Conservation (phyloP, 2,113 vertebrate genomes). For the Myrmecophaga tridactyla region DNA sequence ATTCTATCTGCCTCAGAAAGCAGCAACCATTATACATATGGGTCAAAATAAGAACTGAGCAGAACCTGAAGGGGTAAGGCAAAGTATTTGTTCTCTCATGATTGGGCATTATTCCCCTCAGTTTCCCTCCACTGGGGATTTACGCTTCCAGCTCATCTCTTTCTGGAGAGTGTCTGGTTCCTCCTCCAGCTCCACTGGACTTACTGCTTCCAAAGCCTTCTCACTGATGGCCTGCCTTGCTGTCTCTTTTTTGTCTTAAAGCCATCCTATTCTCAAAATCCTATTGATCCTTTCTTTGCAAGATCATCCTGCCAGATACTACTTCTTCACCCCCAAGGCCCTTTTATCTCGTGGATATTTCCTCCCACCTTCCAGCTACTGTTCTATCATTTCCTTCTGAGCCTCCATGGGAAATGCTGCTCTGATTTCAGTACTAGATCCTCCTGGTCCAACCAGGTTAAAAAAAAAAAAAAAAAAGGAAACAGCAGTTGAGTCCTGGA, state of each 20-base stretch:
- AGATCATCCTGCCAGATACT: background rate
- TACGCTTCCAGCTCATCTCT: background rate
- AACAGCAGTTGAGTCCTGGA: background rate
- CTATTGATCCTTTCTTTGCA: background rate
- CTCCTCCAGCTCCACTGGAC: background rate
- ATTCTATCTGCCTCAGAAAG: background rate
- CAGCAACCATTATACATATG: background rate
- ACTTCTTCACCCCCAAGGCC: background rate
- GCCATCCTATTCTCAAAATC: background rate
- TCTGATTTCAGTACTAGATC: background rate
- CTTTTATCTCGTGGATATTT: background rate
- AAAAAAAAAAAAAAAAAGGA: background rate
- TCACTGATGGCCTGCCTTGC: background rate
- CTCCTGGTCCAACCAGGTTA: background rate
- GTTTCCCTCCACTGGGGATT: background rate
- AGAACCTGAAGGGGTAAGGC: background rate
- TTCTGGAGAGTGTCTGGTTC: background rate
- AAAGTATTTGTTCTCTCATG: rapidly evolving
- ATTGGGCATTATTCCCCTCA: background rate
- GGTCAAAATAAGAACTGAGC: background rate
- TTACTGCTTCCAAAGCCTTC: background rate
- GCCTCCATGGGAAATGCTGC: background rate
- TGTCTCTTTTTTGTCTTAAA: background rate
- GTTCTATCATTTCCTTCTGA: background rate
- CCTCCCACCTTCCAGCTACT: background rate